Evolutionary conservation across 1,140 invertebrate genomes (phyloP), one percentile per base, ranked within the genome.

Genomic region (Brachionus rotundiformis): DNA sequence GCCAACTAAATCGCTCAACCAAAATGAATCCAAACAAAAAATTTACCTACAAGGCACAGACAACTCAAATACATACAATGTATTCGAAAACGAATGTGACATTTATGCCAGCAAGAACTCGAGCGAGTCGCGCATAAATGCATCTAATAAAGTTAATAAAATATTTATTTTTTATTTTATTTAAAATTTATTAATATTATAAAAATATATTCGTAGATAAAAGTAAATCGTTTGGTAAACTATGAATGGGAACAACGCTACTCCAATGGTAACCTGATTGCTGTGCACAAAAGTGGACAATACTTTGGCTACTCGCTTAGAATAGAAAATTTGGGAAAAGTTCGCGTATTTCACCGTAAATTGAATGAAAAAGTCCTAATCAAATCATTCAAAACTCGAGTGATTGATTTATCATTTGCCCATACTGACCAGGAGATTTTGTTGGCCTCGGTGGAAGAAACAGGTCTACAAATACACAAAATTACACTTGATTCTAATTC

Each of bases 191-290:
- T 44, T 59, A 13, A 19, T 11, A 44, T 23, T 44, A 5, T 54
- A 13, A 44, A 79, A 8, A 3, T 36, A 5, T 73, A 0, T 61
- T 3, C 0, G 1, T 25, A 68, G 63, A 68, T 68, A 36, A 95
- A 95, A 85, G 90, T 95, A 19, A 94, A 92, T 84, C 95, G 93
- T 86, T 91, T 96, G 63, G 94, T 96, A 10, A 94, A 96, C 84
- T 96, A 94, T 86, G 92, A 92, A 82, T 97, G 95, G 95, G 94
- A 96, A 85, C 90, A 92, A 29, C 91, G 92, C 84, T 93, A 93
- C 85, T 94, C 95, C 84, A 90, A 91, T 7, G 94, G 95, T 1
- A 93, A 94, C 84, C 87, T 97, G 25, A 90, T 96, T n/a, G 93
- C 94, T 41, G 92, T 94, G 63, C 94, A 97, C 88, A 91, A 92